A percentile compares a stretch with the other conserved stretches of the same genome.
Evolutionary conservation across 37 sponge, comb jelly and placozoan genomes (phyloP).

Genomic region (Beroe forskalii): DNA sequence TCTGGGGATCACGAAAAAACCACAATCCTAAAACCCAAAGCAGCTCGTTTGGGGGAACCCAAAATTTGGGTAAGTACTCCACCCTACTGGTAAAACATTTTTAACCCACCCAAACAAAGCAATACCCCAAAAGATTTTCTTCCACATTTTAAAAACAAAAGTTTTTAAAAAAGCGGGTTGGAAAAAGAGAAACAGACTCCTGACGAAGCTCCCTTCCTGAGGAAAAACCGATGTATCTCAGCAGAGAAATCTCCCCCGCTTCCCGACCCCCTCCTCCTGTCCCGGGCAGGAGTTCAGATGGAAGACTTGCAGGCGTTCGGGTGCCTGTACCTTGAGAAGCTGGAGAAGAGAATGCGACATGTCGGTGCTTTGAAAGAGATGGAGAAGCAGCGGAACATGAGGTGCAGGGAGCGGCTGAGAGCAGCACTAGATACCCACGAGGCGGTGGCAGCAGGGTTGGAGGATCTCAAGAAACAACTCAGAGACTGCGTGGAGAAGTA

Average conservation of each 20-base stretch:
- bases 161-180: too few species aligned
- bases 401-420: constrained; percentile 52
- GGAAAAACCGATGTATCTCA: constrained; percentile 28
- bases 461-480: constrained; percentile 38
- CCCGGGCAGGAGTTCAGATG: neutral
- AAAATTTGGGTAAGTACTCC: too few species aligned
- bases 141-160: too few species aligned
- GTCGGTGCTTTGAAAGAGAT: constrained; percentile 25
- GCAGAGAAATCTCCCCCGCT: constrained; percentile 41
- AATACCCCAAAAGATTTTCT: too few species aligned
- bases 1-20: too few species aligned
- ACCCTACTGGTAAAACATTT: too few species aligned
- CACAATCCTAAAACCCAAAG: too few species aligned
- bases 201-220: neutral
- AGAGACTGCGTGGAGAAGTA: constrained; percentile 47
- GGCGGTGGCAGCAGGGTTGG: constrained; percentile 5
- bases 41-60: too few species aligned
- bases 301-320: constrained; percentile 48
- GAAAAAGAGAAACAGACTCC: too few species aligned
- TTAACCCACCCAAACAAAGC: too few species aligned
- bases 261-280: constrained; percentile 1
- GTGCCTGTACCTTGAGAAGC: constrained; percentile 3
- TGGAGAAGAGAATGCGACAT: constrained; percentile 52
- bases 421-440: constrained; percentile 55
- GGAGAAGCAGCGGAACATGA: constrained; percentile 53